A percentile compares a stretch with the other conserved stretches of the same genome.
Evolutionary conservation across 1,140 invertebrate genomes (phyloP).

Genomic region (Elymnias hypermnestra): DNA sequence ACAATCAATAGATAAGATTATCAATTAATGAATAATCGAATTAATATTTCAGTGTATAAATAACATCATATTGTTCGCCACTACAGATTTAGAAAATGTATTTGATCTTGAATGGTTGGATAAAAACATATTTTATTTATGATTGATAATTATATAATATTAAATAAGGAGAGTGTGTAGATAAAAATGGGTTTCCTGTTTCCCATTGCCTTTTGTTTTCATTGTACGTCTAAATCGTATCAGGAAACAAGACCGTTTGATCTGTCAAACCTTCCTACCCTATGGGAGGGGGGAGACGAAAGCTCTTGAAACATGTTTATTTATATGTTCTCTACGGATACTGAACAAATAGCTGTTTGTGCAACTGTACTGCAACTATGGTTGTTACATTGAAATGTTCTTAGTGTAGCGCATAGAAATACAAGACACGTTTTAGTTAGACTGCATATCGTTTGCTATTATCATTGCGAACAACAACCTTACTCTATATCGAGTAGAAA

Average conservation of each 20-base stretch:
- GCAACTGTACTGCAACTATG: neutral
- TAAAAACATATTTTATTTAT: no score
- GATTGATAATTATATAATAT: no score
- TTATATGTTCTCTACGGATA: neutral
- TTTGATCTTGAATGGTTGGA: no score
- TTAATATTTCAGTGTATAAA: no score
- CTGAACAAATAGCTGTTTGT: neutral
- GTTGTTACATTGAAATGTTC: neutral
- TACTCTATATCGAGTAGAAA: neutral
- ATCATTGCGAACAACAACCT: neutral
- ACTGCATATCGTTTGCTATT: neutral
- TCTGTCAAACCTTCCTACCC: neutral
- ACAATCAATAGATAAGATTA: no score
- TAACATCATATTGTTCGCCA: no score
- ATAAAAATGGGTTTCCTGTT: no score
- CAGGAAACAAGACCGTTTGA: neutral
- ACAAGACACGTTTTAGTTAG: neutral
- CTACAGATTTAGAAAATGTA: no score
- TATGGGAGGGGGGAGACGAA: neutral
- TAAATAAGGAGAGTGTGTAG: no score
- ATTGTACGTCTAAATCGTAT: no score
- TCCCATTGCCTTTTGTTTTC: no score
- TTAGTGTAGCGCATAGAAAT: neutral
- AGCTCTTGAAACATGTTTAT: slow-evolving; percentile 1
- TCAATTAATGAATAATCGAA: no score